These are phyloP conservation scores for Eulemur albifrons DNA, from an alignment of 2,797 vertebrate species.

Conservation along the genomic window DNA sequence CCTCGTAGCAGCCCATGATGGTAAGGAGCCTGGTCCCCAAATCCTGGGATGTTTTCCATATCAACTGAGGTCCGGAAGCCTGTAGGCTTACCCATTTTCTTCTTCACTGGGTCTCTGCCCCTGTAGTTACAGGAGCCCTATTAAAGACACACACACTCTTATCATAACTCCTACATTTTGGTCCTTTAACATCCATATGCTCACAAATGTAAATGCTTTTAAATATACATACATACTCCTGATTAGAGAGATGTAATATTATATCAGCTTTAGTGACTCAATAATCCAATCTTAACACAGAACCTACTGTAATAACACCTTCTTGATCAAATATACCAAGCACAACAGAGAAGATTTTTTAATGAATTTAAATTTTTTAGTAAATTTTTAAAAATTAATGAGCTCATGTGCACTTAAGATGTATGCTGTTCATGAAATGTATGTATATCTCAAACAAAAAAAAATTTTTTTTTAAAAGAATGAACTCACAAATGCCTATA, in stretches of 20 bases:
- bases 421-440: background rate
- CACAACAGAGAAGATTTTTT: background rate
- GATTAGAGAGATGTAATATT: background rate
- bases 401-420: background rate
- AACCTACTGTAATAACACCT: background rate
- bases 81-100: background rate
- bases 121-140: background rate
- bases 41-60: background rate
- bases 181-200: background rate
- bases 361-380: background rate
- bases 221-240: background rate
- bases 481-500: background rate
- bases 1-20: background rate
- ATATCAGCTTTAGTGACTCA: background rate
- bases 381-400: conserved; percentile 10
- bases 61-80: background rate
- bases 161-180: background rate
- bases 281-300: background rate
- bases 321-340: background rate
- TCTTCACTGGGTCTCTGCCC: background rate
- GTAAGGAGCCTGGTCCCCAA: background rate
- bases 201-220: background rate
- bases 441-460: background rate
- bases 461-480: background rate
- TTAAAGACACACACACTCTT: background rate